These are phyloP conservation scores for Capitulum mitella DNA, from an alignment of 2,888 invertebrate genomes.

Conservation along the genomic window DNA sequence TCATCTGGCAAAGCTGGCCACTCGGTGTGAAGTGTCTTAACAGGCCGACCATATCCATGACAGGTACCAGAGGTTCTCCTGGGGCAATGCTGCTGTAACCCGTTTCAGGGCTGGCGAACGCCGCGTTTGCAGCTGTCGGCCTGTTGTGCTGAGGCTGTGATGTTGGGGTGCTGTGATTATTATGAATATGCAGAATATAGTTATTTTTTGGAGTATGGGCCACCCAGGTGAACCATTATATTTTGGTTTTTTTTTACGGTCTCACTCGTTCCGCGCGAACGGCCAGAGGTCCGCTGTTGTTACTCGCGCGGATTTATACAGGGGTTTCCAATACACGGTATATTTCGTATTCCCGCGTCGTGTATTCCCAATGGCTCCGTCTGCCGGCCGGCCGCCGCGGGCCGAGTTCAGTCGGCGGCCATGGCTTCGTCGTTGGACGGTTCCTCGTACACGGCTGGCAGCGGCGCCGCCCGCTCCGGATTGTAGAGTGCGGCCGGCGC, in stretches of 20 bases:
- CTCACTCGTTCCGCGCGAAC: too few relatives aligned
- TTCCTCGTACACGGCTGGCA: background rate
- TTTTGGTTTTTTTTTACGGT: background rate
- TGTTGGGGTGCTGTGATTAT: background rate
- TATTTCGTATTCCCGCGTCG: background rate
- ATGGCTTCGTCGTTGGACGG: background rate
- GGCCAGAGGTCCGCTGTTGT: background rate
- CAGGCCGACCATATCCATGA: too few relatives aligned
- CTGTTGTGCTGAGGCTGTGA: background rate
- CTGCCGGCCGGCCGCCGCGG: too few relatives aligned
- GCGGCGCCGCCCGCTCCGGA: background rate
- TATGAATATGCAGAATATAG: too few relatives aligned
- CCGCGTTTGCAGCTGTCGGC: too few relatives aligned
- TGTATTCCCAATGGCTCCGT: too few relatives aligned
- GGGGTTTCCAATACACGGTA: background rate
- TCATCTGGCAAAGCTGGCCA: too few relatives aligned
- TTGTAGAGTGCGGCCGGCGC: conserved; percentile 37
- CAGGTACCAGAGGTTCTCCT: too few relatives aligned
- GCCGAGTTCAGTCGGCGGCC: background rate
- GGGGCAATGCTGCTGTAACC: too few relatives aligned
- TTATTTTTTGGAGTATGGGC: too few relatives aligned
- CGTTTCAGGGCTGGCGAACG: too few relatives aligned
- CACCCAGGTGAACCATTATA: background rate
- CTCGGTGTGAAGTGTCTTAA: too few relatives aligned
- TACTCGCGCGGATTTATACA: background rate